Evolutionary conservation across 2,113 vertebrate genomes (phyloP).

Genomic region (Pteronura brasiliensis): DNA sequence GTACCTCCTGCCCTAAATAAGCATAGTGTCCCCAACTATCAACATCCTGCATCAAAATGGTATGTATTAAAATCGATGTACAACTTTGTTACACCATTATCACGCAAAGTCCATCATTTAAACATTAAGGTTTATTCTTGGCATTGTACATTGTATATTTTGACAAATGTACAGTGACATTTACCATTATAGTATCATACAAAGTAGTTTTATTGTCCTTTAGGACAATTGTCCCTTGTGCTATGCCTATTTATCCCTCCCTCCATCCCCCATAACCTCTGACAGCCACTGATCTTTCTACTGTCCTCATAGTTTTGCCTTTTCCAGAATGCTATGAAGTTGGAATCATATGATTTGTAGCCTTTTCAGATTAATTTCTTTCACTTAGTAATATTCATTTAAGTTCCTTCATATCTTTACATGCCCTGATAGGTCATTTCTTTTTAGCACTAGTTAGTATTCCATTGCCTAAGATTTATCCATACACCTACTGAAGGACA

Average conservation of each 20-base stretch:
- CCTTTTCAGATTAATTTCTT: neutral
- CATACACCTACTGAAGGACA: neutral
- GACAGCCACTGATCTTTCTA: neutral
- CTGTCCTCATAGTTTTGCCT: neutral
- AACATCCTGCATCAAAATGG: neutral
- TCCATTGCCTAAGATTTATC: neutral
- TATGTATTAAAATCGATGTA: rapidly evolving
- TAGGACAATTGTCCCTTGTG: neutral
- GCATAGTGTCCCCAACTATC: neutral
- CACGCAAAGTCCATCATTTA: neutral
- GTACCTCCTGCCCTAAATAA: neutral
- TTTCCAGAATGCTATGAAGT: neutral
- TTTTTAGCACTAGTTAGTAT: neutral
- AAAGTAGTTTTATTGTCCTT: neutral
- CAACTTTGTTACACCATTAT: neutral
- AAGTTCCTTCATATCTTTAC: neutral
- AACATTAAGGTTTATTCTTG: neutral
- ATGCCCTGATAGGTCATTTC: neutral
- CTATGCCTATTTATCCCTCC: neutral
- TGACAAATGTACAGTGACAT: neutral
- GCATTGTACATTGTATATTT: neutral
- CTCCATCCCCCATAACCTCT: neutral
- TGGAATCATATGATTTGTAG: neutral
- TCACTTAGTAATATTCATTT: neutral
- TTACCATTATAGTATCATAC: neutral